Evolutionary conservation across 1,140 invertebrate genomes (phyloP).

Genomic region (Microplitis mediator): DNA sequence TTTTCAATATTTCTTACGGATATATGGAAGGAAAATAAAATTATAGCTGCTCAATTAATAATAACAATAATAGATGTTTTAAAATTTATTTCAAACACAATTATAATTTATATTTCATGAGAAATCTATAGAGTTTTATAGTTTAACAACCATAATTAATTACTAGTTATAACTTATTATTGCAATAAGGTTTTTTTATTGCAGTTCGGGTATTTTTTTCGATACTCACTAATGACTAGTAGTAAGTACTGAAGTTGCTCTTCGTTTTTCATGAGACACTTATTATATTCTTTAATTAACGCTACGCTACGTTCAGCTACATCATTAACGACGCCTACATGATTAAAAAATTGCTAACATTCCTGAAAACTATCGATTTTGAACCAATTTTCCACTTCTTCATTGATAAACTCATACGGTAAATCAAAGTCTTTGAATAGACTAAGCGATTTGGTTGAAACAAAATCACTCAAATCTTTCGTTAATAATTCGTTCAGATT

Average conservation of each 20-base stretch:
- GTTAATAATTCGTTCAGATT: not conserved
- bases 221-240: no score
- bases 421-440: constrained; percentile 15
- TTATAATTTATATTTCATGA: no score
- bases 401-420: constrained; percentile 1
- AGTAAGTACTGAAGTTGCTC: constrained; percentile 1
- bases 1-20: no score
- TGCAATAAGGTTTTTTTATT: no score
- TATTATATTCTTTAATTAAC: constrained; percentile 9
- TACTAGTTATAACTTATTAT: no score
- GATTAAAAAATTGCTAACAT: constrained; percentile 5
- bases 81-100: no score
- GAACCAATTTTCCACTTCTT: not conserved
- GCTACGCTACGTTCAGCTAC: constrained; percentile 8
- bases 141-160: no score
- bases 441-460: constrained; percentile 16
- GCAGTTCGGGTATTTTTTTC: no score
- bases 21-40: no score
- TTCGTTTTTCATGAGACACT: constrained; percentile 19
- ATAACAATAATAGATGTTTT: no score
- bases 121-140: no score
- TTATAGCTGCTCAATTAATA: no score
- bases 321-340: constrained; percentile 1
- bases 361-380: constrained; percentile 1
- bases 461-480: constrained; percentile 16